Percentiles rank a stretch among this genome's conserved stretches.
These are phyloP conservation scores for Oxycera nigricornis DNA, from an alignment of 2,888 invertebrate species.

Conservation along the genomic window DNA sequence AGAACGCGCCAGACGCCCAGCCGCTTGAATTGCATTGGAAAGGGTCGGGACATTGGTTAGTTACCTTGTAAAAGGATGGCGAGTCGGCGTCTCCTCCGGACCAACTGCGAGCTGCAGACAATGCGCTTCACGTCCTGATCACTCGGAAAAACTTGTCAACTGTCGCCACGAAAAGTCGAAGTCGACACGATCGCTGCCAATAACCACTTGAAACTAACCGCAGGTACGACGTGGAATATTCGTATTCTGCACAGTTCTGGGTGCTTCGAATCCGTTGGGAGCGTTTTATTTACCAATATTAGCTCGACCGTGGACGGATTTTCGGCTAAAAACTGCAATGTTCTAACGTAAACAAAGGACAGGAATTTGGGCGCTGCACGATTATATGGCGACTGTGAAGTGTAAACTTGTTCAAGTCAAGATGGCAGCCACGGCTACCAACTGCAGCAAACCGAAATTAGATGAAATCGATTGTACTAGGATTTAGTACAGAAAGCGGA, in stretches of 20 bases:
- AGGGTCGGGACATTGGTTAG: background rate
- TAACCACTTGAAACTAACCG: background rate
- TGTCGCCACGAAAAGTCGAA: background rate
- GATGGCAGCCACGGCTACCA: slow-evolving; percentile 5
- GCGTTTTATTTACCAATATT: too few species aligned
- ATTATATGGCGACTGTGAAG: background rate
- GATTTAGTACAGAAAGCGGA: background rate
- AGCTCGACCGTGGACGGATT: too few species aligned
- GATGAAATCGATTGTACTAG: background rate
- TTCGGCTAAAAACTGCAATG: background rate
- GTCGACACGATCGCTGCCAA: background rate
- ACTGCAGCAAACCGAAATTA: background rate
- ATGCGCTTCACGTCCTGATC: background rate
- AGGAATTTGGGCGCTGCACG: background rate
- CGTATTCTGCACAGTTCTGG: background rate
- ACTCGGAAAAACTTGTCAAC: slow-evolving; percentile 9
- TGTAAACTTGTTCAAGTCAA: background rate
- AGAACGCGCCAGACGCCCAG: background rate
- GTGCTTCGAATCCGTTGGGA: background rate
- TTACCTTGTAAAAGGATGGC: slow-evolving; percentile 17
- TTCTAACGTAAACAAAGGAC: slow-evolving; percentile 6
- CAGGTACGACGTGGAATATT: background rate
- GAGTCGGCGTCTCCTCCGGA: background rate
- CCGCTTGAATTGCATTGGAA: background rate
- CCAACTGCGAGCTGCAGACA: background rate